Base-by-base conservation (phyloP, 2,797 vertebrate genomes). In the Podarcis lilfordi region DNA sequence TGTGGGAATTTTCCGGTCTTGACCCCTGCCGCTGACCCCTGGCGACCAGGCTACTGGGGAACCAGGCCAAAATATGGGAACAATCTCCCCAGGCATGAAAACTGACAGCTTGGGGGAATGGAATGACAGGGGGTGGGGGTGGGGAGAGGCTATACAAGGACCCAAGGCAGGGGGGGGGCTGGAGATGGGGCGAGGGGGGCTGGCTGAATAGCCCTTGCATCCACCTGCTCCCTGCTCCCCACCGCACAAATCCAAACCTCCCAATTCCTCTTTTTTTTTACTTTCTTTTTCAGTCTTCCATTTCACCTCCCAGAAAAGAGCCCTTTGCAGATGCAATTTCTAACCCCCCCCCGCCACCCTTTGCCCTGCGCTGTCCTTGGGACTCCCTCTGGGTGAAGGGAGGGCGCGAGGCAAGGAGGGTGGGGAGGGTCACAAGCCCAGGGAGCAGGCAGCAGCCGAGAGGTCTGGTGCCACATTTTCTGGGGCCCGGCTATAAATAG, bases 401-500 rank as follows among this genome's bases (percentile, higher is more conserved):
- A 69, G 75, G 75, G 23, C 25, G 4, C 37, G 75, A 27, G 69
- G 40, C 13, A 7, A 29, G 13, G 45, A 17, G 25, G 64, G 35
- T 32, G 79, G 74, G 55, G 86, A 17, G 86, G 71, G 86, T 71
- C 87, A 78, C 64, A 37, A 50, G n/a, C 81, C 71, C 59, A 25
- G 43, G 50, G 64, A 55, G 15, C 37, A 35, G 55, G n/a, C 80
- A 66, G 76, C 40, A 35, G 43, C 78, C 19, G 11, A 32, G 11
- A 32, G 72, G 72, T 68, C 66, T 87, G 89, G 89, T 86, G 89
- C 89, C 85, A 79, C 85, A 64, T 78, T 64, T 90, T 87, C 89
- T 90, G 85, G 88, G 74, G 80, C 89, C 68, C 2, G 21, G 82
- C 77, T 92, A 88, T 90, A 91, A 93, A 92, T 93, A 90, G 85